Base-by-base conservation (phyloP, 2,797 vertebrate genomes). In the Antrozous pallidus region DNA sequence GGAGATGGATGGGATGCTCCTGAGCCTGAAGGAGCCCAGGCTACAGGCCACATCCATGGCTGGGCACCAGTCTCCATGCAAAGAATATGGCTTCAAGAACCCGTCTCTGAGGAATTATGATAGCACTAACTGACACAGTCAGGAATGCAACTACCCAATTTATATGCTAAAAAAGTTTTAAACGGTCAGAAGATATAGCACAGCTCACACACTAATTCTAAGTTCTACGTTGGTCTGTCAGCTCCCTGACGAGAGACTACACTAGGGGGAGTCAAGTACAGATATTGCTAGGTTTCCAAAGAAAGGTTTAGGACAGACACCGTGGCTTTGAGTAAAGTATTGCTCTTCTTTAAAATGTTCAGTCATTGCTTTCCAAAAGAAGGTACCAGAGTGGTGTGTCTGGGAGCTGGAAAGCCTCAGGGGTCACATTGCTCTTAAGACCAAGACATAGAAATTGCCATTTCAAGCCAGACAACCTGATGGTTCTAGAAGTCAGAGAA, bases 401-500 rank as follows among this genome's bases (percentile, higher is more conserved):
- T 98, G 97, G 98, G 91, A 98, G 97, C 97, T 97, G 97, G 97
- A 97, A 98, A 98, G 96, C 97, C 97, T 97, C 97, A 97, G 96
- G 71, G 97, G 96, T 96, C 98, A 98, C 75, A 94, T 95, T 98
- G 95, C 97, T 98, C 97, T 98, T 98, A 97, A 97, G 98, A 98
- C 97, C 97, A 98, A 97, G 97, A 98, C 96, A 97, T 87, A 97
- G 96, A 97, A 97, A 98, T 98, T 98, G 98, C 96, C 98, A 98
- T 98, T 98, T 98, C 96, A 98, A 98, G 98, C 98, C 98, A 98
- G 98, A 98, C 98, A 98, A 98, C 98, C 98, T 98, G 98, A 98
- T 98, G 98, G 98, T 98, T 98, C 99, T 99, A 99, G 99, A 99
- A 99, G 99, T 99, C 99, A 98, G 99, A 99, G 99, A 99, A 99